Conservation (phyloP, 2,113 vertebrate species). For the Castor canadensis region DNA sequence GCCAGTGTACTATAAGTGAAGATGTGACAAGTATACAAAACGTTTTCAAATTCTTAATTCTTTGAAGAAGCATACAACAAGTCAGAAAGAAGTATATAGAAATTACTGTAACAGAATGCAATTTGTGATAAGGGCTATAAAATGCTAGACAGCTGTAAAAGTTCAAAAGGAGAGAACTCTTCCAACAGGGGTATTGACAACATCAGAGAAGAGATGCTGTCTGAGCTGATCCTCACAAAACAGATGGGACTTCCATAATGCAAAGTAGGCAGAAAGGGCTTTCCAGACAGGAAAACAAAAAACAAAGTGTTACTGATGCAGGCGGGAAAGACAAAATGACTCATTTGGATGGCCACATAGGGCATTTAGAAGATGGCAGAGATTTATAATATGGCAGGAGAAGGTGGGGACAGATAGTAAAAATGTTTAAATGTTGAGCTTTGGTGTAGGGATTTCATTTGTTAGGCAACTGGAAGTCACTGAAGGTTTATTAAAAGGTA, state of each 20-base stretch:
- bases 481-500: background rate
- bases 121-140: background rate
- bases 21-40: background rate
- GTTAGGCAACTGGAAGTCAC: background rate
- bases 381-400: background rate
- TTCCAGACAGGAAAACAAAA: background rate
- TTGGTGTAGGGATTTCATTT: background rate
- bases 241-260: conserved; percentile 4
- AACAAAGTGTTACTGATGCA: background rate
- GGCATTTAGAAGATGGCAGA: background rate
- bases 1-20: background rate
- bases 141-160: background rate
- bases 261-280: background rate
- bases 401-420: background rate
- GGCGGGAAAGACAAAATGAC: background rate
- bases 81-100: background rate
- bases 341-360: background rate
- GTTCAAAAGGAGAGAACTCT: background rate
- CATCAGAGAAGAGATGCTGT: background rate
- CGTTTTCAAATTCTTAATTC: background rate
- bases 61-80: background rate
- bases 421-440: background rate
- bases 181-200: background rate
- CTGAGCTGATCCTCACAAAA: conserved; percentile 17
- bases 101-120: background rate